Conservation (phyloP, 2,888 invertebrate genomes). For the Ennomos quercinarius region DNA sequence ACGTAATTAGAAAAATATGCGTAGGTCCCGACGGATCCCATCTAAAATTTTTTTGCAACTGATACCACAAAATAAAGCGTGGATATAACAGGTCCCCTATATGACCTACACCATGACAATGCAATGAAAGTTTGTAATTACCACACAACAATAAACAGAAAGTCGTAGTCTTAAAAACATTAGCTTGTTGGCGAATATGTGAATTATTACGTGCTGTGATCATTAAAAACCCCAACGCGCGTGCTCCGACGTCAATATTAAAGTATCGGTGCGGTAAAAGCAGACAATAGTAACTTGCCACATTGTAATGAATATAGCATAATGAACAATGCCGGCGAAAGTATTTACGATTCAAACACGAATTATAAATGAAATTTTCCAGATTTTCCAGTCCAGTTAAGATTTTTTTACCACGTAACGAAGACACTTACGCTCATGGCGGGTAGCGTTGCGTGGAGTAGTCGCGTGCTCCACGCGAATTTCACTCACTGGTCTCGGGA, state of each 20-base stretch:
- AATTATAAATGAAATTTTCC: conserved; percentile 67
- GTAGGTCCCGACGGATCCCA: no score
- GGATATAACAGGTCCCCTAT: no score
- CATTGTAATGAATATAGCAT: conserved; percentile 66
- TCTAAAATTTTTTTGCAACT: no score
- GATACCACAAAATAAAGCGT: no score
- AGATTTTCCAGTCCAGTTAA: conserved; percentile 71
- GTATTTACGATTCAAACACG: conserved; percentile 71
- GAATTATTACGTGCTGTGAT: conserved; percentile 31
- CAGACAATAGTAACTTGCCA: conserved; percentile 48
- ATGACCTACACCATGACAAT: no score
- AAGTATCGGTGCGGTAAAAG: conserved; percentile 17
- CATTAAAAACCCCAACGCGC: conserved; percentile 43
- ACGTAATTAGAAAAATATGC: no score
- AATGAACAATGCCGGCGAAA: conserved; percentile 70
- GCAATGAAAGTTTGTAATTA: no score
- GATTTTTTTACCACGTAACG: conserved; percentile 61
- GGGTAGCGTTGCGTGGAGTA: conserved; percentile 69
- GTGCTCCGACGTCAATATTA: conserved; percentile 40
- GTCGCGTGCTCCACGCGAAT: conserved; percentile 70
- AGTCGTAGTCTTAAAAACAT: no score
- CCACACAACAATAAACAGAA: no score
- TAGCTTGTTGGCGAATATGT: no score
- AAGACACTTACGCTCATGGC: conserved; percentile 70
- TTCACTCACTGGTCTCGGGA: conserved; percentile 57